Percentiles rank a stretch among this genome's conserved stretches.
phyloP scores from a whole-genome alignment of 2,113 vertebrate species.

The Embiotoca jacksoni region DNA sequence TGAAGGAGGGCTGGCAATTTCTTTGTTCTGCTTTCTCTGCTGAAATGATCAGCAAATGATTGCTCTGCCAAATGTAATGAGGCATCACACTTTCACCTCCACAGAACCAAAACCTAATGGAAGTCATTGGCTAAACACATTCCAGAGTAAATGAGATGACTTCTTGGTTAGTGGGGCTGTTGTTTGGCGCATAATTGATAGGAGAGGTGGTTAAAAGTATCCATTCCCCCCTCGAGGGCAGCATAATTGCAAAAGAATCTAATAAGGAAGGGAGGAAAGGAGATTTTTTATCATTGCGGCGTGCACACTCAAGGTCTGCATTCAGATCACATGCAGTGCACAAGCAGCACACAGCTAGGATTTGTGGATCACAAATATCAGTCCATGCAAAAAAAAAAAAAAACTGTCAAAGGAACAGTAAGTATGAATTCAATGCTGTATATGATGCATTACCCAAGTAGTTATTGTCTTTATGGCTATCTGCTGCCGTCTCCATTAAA shows the following conservation, averaged over 20 bases:
- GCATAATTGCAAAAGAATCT: constrained; percentile 75
- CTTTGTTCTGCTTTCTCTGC: constrained; percentile 45
- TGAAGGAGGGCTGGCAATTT: constrained; percentile 46
- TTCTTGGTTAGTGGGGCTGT: constrained; percentile 74
- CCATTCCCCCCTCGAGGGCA: constrained; percentile 56
- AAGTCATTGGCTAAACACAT: constrained; percentile 78
- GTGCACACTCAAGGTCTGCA: constrained; percentile 41
- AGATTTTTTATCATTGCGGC: constrained; percentile 45
- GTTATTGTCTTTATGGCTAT: constrained; percentile 52
- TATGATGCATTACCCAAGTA: constrained; percentile 24
- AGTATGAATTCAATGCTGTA: constrained; percentile 16
- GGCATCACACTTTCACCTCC: constrained; percentile 75
- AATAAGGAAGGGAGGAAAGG: constrained; percentile 56
- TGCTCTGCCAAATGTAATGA: constrained; percentile 81
- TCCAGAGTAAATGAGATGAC: constrained; percentile 79
- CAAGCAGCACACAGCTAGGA: constrained; percentile 10
- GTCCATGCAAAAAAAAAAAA: constrained; percentile 5
- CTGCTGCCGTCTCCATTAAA: constrained; percentile 56
- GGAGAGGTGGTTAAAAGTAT: constrained; percentile 80
- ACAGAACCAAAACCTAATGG: constrained; percentile 77
- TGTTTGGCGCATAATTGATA: constrained; percentile 80
- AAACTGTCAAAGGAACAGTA: constrained; percentile 13
- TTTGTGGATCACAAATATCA: constrained; percentile 9
- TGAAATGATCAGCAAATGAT: constrained; percentile 74
- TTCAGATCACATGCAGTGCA: constrained; percentile 51